Percentiles rank a stretch among this genome's conserved stretches.
These are phyloP conservation scores for Clanis bilineata DNA, from an alignment of 2,888 invertebrate genomes.

Conservation along the genomic window DNA sequence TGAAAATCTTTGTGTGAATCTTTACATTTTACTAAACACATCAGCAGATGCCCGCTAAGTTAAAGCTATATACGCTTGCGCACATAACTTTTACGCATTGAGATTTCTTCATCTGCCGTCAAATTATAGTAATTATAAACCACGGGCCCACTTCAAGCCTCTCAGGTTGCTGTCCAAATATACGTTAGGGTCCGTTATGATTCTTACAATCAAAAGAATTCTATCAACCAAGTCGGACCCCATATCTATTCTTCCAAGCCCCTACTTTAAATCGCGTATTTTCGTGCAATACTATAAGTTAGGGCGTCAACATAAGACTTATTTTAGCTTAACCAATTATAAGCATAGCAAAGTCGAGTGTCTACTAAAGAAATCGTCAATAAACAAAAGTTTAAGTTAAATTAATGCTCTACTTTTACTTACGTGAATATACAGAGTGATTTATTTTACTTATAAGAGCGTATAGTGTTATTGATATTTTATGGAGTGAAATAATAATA, in stretches of 20 bases:
- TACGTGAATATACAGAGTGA: slow-evolving; percentile 47
- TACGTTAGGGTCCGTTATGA: slow-evolving; percentile 80
- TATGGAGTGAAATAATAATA: neutral
- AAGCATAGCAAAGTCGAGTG: slow-evolving; percentile 60
- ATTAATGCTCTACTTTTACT: slow-evolving; percentile 66
- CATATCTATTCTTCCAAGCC: slow-evolving; percentile 78
- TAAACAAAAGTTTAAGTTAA: slow-evolving; percentile 78
- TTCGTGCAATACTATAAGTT: slow-evolving; percentile 34
- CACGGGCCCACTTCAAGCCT: slow-evolving; percentile 73
- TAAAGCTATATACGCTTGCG: slow-evolving; percentile 12
- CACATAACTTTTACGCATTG: slow-evolving; percentile 9
- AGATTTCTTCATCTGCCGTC: slow-evolving; percentile 66
- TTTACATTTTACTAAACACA: too few species aligned
- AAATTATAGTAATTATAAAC: slow-evolving; percentile 81
- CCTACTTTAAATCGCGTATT: slow-evolving; percentile 42
- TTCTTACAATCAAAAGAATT: slow-evolving; percentile 73
- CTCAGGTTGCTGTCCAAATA: slow-evolving; percentile 80
- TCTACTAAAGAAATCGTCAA: slow-evolving; percentile 74
- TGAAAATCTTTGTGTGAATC: too few species aligned
- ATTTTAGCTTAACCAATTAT: slow-evolving; percentile 25
- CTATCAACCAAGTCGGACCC: slow-evolving; percentile 69
- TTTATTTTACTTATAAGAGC: slow-evolving; percentile 20
- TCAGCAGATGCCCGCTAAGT: neutral
- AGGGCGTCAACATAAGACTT: slow-evolving; percentile 18
- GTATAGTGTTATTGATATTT: neutral